These are phyloP conservation scores for Leptinotarsa juncta DNA, from an alignment of 2,888 invertebrate species.

Conservation along the genomic window DNA sequence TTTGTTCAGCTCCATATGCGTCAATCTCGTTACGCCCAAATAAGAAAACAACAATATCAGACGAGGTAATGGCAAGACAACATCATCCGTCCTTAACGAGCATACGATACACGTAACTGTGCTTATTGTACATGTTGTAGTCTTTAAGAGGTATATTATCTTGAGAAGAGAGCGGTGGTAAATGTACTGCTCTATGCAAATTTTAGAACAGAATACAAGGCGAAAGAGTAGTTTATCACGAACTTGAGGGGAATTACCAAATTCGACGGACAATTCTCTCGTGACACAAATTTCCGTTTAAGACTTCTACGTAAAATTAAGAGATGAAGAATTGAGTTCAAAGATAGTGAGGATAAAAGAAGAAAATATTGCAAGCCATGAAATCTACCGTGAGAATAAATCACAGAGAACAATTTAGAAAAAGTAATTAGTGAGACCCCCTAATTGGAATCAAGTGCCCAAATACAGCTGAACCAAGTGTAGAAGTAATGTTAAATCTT, in stretches of 20 bases:
- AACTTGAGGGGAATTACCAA: not conserved
- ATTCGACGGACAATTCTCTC: not conserved
- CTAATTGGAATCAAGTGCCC: no score
- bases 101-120: not conserved
- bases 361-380: no score
- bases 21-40: not conserved
- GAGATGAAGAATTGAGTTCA: no score
- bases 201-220: not conserved
- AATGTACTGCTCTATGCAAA: not conserved
- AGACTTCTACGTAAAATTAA: not conserved
- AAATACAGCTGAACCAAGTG: no score
- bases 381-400: no score
- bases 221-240: not conserved
- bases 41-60: not conserved
- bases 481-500: no score
- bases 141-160: not conserved
- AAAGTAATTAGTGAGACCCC: no score
- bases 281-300: not conserved
- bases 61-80: not conserved
- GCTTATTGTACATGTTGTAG: not conserved
- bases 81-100: slow-evolving; percentile 3
- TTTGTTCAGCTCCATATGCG: not conserved
- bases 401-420: no score
- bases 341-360: no score
- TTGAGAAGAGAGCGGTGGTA: not conserved